Evolutionary conservation across 2,113 vertebrate genomes (phyloP).

Genomic region (Chloropsis hardwickii): DNA sequence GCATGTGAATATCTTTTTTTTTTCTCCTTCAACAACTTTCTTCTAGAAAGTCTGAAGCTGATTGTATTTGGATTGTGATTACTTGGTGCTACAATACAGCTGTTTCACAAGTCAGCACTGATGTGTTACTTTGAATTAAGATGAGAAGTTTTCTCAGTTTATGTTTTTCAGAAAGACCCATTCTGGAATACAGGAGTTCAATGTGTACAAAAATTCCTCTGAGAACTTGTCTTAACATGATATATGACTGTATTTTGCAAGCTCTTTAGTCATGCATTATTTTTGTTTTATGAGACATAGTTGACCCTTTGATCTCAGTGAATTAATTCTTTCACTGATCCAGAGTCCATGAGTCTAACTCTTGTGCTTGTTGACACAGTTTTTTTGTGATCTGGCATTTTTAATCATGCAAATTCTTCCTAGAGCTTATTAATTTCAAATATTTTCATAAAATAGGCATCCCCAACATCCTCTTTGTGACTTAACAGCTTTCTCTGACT

Average conservation of each 20-base stretch:
- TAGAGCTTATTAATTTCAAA: background rate
- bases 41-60: background rate
- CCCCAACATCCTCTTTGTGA: background rate
- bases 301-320: background rate
- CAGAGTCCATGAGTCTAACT: background rate
- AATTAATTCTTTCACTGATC: conserved; percentile 14
- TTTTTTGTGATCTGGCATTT: background rate
- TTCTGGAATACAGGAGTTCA: background rate
- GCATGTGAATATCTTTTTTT: background rate
- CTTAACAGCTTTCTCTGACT: background rate
- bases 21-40: background rate
- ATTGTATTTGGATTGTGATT: background rate
- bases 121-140: background rate
- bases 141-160: background rate
- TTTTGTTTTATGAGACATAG: background rate
- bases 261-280: background rate
- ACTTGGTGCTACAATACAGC: background rate
- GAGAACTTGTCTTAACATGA: conserved; percentile 14
- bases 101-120: background rate
- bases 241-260: background rate
- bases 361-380: background rate
- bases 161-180: background rate
- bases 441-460: background rate
- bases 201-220: background rate
- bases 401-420: background rate